Conservation (phyloP, 2,888 invertebrate species). For the Phortica magna region DNA sequence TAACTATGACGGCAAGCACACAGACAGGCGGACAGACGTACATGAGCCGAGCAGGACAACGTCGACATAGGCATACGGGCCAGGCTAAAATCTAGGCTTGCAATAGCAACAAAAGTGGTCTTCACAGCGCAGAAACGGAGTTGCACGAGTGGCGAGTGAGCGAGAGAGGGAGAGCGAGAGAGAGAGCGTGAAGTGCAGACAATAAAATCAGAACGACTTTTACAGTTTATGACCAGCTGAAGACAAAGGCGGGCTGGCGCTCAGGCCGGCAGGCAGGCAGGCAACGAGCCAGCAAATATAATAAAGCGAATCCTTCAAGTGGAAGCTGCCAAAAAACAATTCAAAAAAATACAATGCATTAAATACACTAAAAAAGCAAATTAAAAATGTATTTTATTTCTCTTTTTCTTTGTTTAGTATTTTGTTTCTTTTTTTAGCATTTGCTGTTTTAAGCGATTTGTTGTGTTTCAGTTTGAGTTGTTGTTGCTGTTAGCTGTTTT, state of each 20-base stretch:
- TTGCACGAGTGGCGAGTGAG: not conserved
- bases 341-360: not conserved
- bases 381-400: not conserved
- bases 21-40: not conserved
- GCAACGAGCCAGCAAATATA: not conserved
- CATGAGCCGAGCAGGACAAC: not conserved
- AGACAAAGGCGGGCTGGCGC: not conserved
- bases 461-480: not conserved
- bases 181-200: not conserved
- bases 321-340: not conserved
- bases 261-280: not conserved
- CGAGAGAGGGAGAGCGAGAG: not conserved
- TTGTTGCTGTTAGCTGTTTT: not conserved
- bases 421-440: not conserved
- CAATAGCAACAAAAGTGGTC: too few relatives aligned
- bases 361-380: not conserved
- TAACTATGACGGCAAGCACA: not conserved
- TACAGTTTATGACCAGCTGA: not conserved
- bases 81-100: too few relatives aligned
- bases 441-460: not conserved
- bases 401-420: not conserved
- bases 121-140: too few relatives aligned
- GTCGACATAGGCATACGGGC: too few relatives aligned
- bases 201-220: not conserved
- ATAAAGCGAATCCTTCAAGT: constrained; percentile 7